Conservation (phyloP, 2,888 invertebrate species). For the Spialia ferax region DNA sequence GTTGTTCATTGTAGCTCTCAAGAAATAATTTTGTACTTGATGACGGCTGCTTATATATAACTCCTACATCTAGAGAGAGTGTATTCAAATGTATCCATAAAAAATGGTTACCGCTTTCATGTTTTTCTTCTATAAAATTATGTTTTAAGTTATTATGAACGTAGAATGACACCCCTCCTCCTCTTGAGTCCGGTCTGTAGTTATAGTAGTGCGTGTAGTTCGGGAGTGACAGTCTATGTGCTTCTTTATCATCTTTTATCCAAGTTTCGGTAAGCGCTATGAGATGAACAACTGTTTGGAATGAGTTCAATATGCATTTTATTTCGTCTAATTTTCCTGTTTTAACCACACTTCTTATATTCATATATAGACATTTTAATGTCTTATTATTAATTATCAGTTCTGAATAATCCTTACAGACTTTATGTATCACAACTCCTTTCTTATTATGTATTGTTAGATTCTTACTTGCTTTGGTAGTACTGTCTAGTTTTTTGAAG, state of each 20-base stretch:
- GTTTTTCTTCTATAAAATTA: conserved; percentile 14
- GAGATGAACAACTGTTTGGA: conserved; percentile 40
- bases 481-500: conserved; percentile 31
- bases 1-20: conserved; percentile 3
- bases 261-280: conserved; percentile 42
- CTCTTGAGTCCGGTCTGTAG: conserved; percentile 1
- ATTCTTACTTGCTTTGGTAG: background rate
- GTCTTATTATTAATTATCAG: conserved; percentile 7
- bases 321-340: conserved; percentile 18
- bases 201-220: conserved; percentile 18
- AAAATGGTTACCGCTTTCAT: conserved; percentile 25
- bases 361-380: conserved; percentile 21
- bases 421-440: background rate
- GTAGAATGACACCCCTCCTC: conserved; percentile 37
- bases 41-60: conserved; percentile 37
- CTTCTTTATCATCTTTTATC: conserved; percentile 27
- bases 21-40: conserved; percentile 8
- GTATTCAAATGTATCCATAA: conserved; percentile 37
- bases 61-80: conserved; percentile 34
- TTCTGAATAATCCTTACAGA: conserved; percentile 9
- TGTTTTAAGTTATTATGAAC: conserved; percentile 30
- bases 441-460: background rate
- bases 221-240: conserved; percentile 10
- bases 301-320: conserved; percentile 26
- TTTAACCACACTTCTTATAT: conserved; percentile 38